Conservation (phyloP, 1,140 invertebrate genomes). For the Oncopodura yosiiana region DNA sequence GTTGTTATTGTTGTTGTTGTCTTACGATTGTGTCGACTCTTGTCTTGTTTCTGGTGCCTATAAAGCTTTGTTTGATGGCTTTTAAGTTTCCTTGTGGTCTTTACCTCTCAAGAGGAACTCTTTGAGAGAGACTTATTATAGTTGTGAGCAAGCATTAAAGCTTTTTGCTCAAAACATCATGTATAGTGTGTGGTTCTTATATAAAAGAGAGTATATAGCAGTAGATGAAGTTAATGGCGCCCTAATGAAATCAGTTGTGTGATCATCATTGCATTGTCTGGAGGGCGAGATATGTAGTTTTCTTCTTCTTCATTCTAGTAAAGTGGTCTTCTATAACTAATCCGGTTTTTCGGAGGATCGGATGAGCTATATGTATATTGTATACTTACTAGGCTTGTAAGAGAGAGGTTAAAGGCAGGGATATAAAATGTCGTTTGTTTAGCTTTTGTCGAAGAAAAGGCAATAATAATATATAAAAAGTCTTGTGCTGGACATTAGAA, state of each 20-base stretch:
- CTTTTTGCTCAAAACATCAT: too few relatives aligned
- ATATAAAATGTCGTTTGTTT: neutral
- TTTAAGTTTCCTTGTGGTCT: conserved; percentile 5
- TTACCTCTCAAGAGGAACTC: too few relatives aligned
- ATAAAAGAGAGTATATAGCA: neutral
- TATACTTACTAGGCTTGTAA: neutral
- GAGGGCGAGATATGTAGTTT: neutral
- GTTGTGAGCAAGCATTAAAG: too few relatives aligned
- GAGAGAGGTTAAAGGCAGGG: neutral
- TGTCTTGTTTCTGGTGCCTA: conserved; percentile 15
- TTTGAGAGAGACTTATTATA: too few relatives aligned
- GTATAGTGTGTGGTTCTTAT: neutral
- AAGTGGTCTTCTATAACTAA: conserved; percentile 20
- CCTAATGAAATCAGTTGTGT: conserved; percentile 32
- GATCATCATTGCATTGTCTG: conserved; percentile 32
- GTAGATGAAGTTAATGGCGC: conserved; percentile 27
- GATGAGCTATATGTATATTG: conserved; percentile 7
- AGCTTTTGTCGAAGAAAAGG: too few relatives aligned
- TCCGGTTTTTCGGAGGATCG: conserved; percentile 31
- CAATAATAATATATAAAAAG: too few relatives aligned
- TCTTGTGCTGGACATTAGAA: too few relatives aligned
- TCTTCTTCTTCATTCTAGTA: too few relatives aligned
- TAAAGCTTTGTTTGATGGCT: conserved; percentile 20
- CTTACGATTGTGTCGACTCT: too few relatives aligned
- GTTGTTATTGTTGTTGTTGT: too few relatives aligned